Evolutionary conservation across 2,113 vertebrate genomes (phyloP).

Genomic region (Pseudolaguvia tuberculata): DNA sequence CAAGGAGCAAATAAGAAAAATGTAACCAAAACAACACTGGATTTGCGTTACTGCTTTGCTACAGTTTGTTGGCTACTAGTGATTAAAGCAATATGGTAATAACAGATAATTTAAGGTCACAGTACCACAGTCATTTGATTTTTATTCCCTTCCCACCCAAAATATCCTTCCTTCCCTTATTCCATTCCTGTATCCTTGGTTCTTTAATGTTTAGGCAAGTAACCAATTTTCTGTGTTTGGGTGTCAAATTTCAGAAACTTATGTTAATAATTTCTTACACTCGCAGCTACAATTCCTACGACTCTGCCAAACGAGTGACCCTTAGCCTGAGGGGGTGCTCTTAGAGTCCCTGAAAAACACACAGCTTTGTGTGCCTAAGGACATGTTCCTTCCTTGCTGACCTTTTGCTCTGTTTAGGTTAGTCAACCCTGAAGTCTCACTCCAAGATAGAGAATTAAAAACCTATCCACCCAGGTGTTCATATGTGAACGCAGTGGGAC

Average conservation of each 20-base stretch:
- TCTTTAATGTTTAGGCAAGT: not conserved
- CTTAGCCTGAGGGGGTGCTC: slow-evolving; percentile 1
- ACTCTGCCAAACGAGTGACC: not conserved
- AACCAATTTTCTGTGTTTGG: not conserved
- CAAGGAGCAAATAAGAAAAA: not conserved
- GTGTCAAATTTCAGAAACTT: not conserved
- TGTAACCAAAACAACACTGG: not conserved
- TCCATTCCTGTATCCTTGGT: not conserved
- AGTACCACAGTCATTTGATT: not conserved
- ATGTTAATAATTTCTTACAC: not conserved
- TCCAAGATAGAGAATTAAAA: not conserved
- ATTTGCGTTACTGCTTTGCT: not conserved
- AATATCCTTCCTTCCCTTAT: slow-evolving; percentile 44
- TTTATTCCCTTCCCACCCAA: slow-evolving; percentile 19
- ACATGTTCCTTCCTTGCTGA: slow-evolving; percentile 15
- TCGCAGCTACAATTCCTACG: not conserved
- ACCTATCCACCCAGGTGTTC: too few relatives aligned
- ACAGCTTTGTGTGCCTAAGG: not conserved
- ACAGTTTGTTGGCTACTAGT: not conserved
- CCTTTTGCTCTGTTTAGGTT: slow-evolving; percentile 34
- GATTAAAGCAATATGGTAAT: not conserved
- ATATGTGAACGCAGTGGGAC: not conserved
- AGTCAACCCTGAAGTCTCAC: slow-evolving; percentile 24
- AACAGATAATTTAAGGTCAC: not conserved
- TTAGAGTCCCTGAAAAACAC: slow-evolving; percentile 9